Base-by-base conservation (phyloP, 2,888 invertebrate genomes). In the Hybos culiciformis region DNA sequence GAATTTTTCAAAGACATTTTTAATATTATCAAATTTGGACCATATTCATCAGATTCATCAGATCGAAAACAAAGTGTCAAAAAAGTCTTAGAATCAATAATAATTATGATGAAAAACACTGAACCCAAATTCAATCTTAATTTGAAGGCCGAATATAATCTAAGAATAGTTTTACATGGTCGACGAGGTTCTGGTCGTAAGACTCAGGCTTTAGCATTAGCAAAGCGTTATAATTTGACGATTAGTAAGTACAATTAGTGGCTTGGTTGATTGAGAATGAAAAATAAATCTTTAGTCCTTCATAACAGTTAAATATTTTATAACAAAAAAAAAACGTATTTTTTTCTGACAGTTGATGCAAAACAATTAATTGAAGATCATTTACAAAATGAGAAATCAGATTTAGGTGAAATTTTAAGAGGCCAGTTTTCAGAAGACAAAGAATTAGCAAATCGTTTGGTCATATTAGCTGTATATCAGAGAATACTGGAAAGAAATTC, bases 121-220 rank as follows among this genome's bases (percentile, higher is more conserved):
- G 37, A 41, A 2, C 9, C 15, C 1, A 4, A 15, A 17, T 14
- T 7, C 2, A 33, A 32, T 4, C 31, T 32, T 17, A 18, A 39
- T 5, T 18, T 41, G 4, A 33, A 24, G 14, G 41, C 37, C 1
- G 38, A 48, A 39, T 62, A 51, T 37, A 52, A 51, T 3, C 70
- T 73, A 33, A 67, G 78, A 40, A 61, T 76, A 18, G 56, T 70
- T 2, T 52, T 78, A 1, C 60, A 76, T 29, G 78, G 77, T 5
- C 66, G 70, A 3, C 60, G 70, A 29, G 77, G 76, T 12, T 71
- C 71, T 3, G 73, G 75, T 2, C 63, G 71, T 42, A 69, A 64
- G 43, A 70, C 70, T 1, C 65, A 76, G 49, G 76, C 73, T 0
- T 61, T 62, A 46, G 54, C 71, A 20, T 53, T 78, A 21, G 60